Percentiles rank a stretch among this genome's conserved stretches.
Conservation (phyloP, 2,113 vertebrate species). For the Motacilla tschutschensis region DNA sequence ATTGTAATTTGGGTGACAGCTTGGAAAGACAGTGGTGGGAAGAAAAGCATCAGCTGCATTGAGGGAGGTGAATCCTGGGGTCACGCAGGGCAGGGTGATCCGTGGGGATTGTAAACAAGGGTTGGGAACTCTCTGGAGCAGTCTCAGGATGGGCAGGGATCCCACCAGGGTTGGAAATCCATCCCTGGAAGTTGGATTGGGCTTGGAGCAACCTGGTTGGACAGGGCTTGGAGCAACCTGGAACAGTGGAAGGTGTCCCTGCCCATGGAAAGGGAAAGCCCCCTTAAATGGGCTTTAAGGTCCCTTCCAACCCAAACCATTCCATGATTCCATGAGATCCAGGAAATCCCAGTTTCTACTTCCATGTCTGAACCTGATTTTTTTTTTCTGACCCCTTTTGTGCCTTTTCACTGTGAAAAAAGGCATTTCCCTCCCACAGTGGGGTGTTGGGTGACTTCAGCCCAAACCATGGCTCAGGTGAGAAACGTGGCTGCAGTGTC, state of each 20-base stretch:
- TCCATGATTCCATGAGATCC: not conserved
- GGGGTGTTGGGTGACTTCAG: not conserved
- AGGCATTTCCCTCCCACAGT: not conserved
- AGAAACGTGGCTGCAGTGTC: fast-evolving
- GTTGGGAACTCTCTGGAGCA: not conserved
- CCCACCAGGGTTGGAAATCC: not conserved
- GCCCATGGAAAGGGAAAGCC: not conserved
- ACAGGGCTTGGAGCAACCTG: not conserved
- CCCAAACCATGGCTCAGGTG: fast-evolving
- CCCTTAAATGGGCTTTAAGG: not conserved
- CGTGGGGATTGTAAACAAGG: fast-evolving
- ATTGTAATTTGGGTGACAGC: not conserved
- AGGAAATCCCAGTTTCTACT: not conserved
- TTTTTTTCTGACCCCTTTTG: not conserved
- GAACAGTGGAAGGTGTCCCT: not conserved
- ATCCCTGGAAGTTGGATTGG: not conserved
- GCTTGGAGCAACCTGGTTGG: too few species aligned
- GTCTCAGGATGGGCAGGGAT: not conserved
- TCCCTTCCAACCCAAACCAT: not conserved
- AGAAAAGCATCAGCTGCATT: not conserved
- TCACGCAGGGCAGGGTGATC: not conserved
- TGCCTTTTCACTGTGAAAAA: not conserved
- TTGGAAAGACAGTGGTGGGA: not conserved
- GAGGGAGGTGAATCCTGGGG: not conserved
- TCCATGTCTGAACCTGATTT: fast-evolving